phyloP scores from a whole-genome alignment of 1,140 invertebrate species.

The Holotrichia oblita region DNA sequence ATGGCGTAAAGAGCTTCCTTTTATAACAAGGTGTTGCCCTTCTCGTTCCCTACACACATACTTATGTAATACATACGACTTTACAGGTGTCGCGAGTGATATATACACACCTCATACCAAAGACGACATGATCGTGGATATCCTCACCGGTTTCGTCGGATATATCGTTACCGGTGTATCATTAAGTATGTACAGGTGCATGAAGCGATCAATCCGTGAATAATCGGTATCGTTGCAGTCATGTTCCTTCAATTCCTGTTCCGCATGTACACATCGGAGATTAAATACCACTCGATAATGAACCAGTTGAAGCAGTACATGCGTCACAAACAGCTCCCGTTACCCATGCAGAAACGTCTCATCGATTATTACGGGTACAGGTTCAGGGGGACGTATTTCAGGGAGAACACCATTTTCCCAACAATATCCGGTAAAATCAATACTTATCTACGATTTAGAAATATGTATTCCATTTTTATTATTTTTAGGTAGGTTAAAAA shows the following conservation, averaged over 20 bases:
- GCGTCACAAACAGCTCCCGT: conserved; percentile 57
- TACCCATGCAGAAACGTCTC: conserved; percentile 54
- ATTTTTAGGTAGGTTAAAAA: neutral
- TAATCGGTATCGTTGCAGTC: neutral
- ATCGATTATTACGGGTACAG: conserved; percentile 60
- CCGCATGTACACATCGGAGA: conserved; percentile 10
- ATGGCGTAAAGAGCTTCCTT: no score
- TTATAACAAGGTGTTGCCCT: no score
- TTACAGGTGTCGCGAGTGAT: neutral
- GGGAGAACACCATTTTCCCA: conserved; percentile 60
- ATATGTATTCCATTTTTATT: neutral
- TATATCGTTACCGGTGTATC: neutral
- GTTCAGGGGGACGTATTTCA: conserved; percentile 61
- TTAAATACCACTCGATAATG: conserved; percentile 56
- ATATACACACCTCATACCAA: neutral
- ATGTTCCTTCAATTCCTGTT: conserved; percentile 36
- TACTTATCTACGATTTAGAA: neutral
- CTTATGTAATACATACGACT: no score
- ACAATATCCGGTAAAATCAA: conserved; percentile 58
- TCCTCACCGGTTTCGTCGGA: neutral
- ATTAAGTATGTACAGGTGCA: neutral
- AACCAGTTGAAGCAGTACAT: conserved; percentile 58
- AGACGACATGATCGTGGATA: conserved; percentile 17
- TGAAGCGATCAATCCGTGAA: no score
- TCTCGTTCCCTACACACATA: no score